Percentiles rank a stretch among this genome's conserved stretches.
phyloP scores from a whole-genome alignment of 2,113 vertebrate genomes.

The Ia io region DNA sequence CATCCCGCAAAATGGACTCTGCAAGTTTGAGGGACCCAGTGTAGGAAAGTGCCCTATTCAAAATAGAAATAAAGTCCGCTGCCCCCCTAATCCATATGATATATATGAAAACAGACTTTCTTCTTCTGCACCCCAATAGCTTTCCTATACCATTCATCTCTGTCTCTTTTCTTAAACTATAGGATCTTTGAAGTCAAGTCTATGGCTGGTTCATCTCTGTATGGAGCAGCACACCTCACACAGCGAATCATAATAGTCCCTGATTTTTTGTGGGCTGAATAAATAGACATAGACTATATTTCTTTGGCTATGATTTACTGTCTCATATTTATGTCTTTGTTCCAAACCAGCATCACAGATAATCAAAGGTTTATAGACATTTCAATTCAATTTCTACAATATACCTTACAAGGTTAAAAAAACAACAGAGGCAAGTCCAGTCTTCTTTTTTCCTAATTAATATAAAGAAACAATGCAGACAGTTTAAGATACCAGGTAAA shows the following conservation, averaged over 20 bases:
- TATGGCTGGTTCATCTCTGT: not conserved
- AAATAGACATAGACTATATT: not conserved
- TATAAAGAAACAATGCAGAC: slow-evolving; percentile 34
- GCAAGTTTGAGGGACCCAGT: not conserved
- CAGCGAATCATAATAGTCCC: not conserved
- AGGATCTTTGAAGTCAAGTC: not conserved
- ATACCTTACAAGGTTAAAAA: not conserved
- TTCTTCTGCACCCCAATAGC: not conserved
- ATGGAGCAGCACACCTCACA: not conserved
- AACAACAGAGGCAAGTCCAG: not conserved
- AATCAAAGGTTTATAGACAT: slow-evolving; percentile 27
- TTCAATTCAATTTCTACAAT: slow-evolving; percentile 8
- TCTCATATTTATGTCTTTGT: slow-evolving; percentile 23
- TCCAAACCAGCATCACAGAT: not conserved
- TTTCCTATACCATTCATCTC: not conserved
- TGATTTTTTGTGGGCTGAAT: slow-evolving; percentile 19
- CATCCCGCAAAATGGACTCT: not conserved
- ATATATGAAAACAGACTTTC: not conserved
- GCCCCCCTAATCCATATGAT: not conserved
- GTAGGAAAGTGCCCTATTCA: not conserved
- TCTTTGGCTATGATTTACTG: not conserved
- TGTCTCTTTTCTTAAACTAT: not conserved
- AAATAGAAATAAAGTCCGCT: not conserved
- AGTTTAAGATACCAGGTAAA: slow-evolving; percentile 2
- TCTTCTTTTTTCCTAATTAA: slow-evolving; percentile 1